Conservation (phyloP, 2,888 invertebrate genomes). For the Thymelicus lineola region DNA sequence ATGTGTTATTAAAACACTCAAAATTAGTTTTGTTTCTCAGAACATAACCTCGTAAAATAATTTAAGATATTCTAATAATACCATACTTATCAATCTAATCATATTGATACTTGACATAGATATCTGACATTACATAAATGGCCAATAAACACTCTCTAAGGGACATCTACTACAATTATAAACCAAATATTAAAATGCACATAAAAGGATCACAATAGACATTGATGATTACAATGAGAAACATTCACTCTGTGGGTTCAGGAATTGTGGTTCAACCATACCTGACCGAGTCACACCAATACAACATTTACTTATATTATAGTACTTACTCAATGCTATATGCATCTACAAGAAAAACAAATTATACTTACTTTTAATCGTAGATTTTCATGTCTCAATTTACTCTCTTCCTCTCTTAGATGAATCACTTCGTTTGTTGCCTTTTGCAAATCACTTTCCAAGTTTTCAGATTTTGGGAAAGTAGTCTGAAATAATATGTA, state of each 20-base stretch:
- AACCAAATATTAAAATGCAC: conserved; percentile 33
- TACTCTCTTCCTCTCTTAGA: conserved; percentile 91
- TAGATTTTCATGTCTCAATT: conserved; percentile 93
- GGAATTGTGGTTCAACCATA: conserved; percentile 36
- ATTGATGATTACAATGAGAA: conserved; percentile 26
- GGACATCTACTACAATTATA: conserved; percentile 25
- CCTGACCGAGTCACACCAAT: conserved; percentile 38
- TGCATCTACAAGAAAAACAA: conserved; percentile 13
- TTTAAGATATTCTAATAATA: no score
- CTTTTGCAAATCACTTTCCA: conserved; percentile 85
- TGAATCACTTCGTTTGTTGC: conserved; percentile 90
- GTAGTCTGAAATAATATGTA: conserved; percentile 62
- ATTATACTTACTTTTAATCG: conserved; percentile 89
- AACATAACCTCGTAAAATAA: no score
- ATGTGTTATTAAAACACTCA: no score
- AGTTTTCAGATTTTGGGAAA: conserved; percentile 72
- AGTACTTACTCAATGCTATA: conserved; percentile 18
- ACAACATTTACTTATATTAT: conserved; percentile 29
- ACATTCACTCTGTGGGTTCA: conserved; percentile 32
- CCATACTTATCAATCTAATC: no score
- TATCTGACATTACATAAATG: not conserved
- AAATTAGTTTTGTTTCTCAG: no score
- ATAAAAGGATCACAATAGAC: conserved; percentile 27
- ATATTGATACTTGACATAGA: not conserved
- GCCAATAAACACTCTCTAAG: conserved; percentile 19